Percentiles rank a stretch among this genome's conserved stretches.
Evolutionary conservation across 2,888 invertebrate species (phyloP).

Genomic region (Oxyscelio sp.): DNA sequence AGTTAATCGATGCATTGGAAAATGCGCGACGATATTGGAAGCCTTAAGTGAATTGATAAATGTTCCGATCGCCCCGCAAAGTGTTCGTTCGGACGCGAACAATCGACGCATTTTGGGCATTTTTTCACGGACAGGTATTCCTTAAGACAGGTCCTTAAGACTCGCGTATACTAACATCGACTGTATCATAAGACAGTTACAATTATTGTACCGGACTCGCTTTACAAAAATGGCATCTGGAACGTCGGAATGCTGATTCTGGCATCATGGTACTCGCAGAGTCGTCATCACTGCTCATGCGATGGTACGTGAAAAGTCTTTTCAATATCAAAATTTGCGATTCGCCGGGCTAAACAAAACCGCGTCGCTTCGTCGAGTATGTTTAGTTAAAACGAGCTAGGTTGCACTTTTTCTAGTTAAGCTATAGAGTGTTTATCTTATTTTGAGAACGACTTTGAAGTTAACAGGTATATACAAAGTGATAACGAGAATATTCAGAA

Average conservation of each 20-base stretch:
- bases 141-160: slow-evolving; percentile 66
- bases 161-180: slow-evolving; percentile 73
- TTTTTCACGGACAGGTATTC: slow-evolving; percentile 62
- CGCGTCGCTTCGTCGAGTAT: slow-evolving; percentile 1
- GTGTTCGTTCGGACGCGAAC: slow-evolving; percentile 54
- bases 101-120: slow-evolving; percentile 68
- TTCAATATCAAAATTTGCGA: slow-evolving; percentile 53
- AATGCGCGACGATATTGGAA: slow-evolving; percentile 56
- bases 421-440: too few relatives aligned
- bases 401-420: too few relatives aligned
- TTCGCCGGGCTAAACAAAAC: not conserved
- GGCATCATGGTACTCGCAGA: not conserved
- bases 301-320: slow-evolving; percentile 60
- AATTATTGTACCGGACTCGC: slow-evolving; percentile 36
- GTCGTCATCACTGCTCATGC: slow-evolving; percentile 44
- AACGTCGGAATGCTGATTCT: not conserved
- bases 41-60: slow-evolving; percentile 68
- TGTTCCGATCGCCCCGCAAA: slow-evolving; percentile 57
- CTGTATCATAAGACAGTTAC: slow-evolving; percentile 54
- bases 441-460: too few relatives aligned
- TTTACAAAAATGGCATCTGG: slow-evolving; percentile 1
- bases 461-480: too few relatives aligned
- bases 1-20: slow-evolving; percentile 34
- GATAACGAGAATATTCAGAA: too few relatives aligned
- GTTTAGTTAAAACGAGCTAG: too few relatives aligned